A percentile compares a stretch with the other conserved stretches of the same genome.
Conservation (phyloP, 2,797 vertebrate genomes). For the Crocidura indochinensis region DNA sequence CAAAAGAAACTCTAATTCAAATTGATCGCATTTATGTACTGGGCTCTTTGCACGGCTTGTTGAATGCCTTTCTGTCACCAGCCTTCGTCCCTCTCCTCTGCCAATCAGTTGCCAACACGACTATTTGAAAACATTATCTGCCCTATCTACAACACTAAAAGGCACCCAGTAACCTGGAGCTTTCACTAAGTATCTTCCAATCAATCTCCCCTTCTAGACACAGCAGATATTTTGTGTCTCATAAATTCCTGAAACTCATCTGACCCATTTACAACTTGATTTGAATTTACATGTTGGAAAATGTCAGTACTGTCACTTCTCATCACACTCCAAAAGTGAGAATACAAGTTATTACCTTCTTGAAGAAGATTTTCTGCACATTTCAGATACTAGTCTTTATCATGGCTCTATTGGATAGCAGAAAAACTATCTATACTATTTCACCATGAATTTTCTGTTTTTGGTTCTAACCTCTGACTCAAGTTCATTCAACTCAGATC, state of each 20-base stretch:
- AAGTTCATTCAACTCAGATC: slow-evolving; percentile 9
- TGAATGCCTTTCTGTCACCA: neutral
- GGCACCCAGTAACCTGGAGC: neutral
- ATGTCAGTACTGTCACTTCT: neutral
- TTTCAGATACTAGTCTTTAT: neutral
- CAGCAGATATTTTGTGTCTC: neutral
- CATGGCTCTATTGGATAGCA: neutral
- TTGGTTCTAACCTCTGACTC: neutral
- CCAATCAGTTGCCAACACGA: neutral
- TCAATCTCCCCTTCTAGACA: neutral
- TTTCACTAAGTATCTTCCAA: neutral
- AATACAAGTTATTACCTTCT: neutral
- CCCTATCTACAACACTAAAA: neutral
- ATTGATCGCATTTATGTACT: slow-evolving; percentile 15
- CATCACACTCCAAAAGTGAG: slow-evolving; percentile 34
- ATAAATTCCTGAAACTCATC: neutral
- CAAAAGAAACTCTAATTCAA: slow-evolving; percentile 33
- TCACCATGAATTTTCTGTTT: neutral
- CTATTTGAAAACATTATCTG: slow-evolving; percentile 30
- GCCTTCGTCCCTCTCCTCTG: neutral
- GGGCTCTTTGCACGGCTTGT: neutral
- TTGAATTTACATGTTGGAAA: neutral
- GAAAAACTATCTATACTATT: neutral
- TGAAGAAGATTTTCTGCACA: slow-evolving; percentile 55
- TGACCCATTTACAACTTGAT: neutral